These are phyloP conservation scores for Peromyscus nudipes DNA, from an alignment of 2,797 vertebrate genomes.

Conservation along the genomic window DNA sequence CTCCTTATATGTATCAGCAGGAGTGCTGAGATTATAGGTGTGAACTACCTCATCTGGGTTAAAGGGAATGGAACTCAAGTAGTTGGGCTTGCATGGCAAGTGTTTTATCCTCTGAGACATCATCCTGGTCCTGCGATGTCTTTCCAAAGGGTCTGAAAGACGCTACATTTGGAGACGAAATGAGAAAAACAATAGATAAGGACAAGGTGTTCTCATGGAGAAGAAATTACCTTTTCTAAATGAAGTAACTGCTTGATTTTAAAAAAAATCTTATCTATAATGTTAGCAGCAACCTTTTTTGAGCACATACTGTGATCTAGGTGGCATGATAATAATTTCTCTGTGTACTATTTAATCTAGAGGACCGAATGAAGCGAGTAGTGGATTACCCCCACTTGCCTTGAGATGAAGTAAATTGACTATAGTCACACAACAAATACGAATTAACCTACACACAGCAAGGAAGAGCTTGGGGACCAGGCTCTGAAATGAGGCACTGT, in stretches of 20 bases:
- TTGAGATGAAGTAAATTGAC: neutral
- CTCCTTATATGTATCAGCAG: neutral
- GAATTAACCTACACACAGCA: neutral
- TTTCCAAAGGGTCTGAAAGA: neutral
- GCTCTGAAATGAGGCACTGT: neutral
- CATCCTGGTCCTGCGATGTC: neutral
- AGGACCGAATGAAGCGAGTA: neutral
- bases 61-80: neutral
- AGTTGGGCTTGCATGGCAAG: neutral
- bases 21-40: too few relatives aligned
- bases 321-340: neutral
- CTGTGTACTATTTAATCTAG: neutral
- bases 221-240: constrained; percentile 22
- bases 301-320: neutral
- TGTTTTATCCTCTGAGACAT: neutral
- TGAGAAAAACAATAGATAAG: neutral
- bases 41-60: neutral
- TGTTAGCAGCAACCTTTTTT: neutral
- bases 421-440: neutral
- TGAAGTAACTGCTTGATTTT: neutral
- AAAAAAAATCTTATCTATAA: neutral
- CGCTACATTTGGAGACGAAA: neutral
- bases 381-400: neutral
- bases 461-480: neutral
- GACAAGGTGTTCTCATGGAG: neutral